Conservation (phyloP, 2,113 vertebrate species). For the Prochilodus magdalenae region DNA sequence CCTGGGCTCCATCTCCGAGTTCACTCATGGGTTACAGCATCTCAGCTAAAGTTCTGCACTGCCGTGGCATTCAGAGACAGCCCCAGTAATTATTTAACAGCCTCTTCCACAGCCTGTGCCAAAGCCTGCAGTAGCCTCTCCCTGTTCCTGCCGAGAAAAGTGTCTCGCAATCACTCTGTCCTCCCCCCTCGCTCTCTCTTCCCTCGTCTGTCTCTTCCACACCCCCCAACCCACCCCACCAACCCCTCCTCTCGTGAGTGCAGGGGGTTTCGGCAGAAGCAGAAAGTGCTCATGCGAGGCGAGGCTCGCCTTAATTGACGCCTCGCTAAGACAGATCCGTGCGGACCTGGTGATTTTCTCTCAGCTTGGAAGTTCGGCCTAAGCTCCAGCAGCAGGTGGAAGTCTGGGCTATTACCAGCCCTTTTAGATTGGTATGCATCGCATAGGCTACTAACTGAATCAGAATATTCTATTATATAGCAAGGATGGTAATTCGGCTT, state of each 20-base stretch:
- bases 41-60: conserved; percentile 37
- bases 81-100: conserved; percentile 54
- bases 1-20: conserved; percentile 15
- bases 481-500: too few species aligned
- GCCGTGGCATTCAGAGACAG: conserved; percentile 44
- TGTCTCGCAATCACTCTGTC: conserved; percentile 26
- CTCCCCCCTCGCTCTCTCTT: conserved; percentile 18
- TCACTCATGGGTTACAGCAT: conserved; percentile 43
- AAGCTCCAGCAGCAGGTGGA: background rate
- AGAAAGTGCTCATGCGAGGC: conserved; percentile 12
- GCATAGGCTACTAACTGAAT: too few species aligned
- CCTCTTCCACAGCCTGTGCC: conserved; percentile 33
- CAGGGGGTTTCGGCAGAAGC: conserved; percentile 30
- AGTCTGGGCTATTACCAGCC: too few species aligned
- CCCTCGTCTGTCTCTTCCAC: conserved; percentile 22
- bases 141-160: conserved; percentile 33
- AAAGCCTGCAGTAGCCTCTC: conserved; percentile 8
- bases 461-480: too few species aligned
- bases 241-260: conserved; percentile 9
- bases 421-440: too few species aligned
- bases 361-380: background rate
- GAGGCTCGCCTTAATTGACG: conserved; percentile 55
- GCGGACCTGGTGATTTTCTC: conserved; percentile 66
- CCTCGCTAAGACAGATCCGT: conserved; percentile 72
- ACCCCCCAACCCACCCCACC: background rate